Percentiles rank a stretch among this genome's conserved stretches.
Conservation (phyloP, 2,888 invertebrate species). For the Tachina lurida region DNA sequence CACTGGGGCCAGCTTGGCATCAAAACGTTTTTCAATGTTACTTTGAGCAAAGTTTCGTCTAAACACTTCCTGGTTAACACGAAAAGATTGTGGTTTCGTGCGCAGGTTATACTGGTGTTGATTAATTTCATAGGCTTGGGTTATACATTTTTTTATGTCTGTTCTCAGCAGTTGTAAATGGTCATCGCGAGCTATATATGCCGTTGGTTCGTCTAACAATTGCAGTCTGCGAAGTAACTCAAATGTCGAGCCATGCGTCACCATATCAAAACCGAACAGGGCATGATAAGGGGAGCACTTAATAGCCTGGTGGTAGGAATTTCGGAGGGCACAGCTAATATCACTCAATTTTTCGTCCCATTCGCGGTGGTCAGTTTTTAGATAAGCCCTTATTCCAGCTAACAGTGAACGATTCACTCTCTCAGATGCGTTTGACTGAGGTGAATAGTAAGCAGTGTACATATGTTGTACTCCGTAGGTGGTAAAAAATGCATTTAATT, state of each 20-base stretch:
- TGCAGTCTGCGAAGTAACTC: neutral
- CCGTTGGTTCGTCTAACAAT: neutral
- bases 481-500: neutral
- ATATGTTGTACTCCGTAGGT: neutral
- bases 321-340: neutral
- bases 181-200: neutral
- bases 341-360: neutral
- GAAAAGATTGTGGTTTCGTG: neutral
- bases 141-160: neutral
- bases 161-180: neutral
- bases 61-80: too few species aligned
- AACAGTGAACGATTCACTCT: neutral
- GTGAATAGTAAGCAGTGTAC: neutral
- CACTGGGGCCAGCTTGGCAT: neutral
- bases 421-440: neutral
- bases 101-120: conserved; percentile 1
- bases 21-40: neutral
- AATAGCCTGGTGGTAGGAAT: conserved; percentile 20
- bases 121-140: neutral
- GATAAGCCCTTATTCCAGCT: neutral
- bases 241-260: neutral
- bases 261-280: conserved; percentile 6
- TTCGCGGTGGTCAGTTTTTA: neutral
- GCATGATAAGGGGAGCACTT: neutral
- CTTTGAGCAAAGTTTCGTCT: too few species aligned